phyloP scores from a whole-genome alignment of 2,113 vertebrate genomes.

The Formicarius rufipectus region DNA sequence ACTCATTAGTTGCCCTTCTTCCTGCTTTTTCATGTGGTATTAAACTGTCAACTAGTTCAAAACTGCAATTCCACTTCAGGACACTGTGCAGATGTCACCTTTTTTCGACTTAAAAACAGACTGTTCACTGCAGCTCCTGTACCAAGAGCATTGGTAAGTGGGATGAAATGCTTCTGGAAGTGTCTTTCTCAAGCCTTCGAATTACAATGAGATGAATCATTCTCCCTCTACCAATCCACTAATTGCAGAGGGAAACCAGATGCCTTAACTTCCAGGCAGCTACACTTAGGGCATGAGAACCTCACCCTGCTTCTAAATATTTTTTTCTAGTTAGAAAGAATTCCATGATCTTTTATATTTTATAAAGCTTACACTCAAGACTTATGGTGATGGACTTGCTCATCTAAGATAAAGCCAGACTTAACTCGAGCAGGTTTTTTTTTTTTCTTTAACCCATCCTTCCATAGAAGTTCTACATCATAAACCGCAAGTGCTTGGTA shows the following conservation, averaged over 20 bases:
- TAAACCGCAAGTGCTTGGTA: background rate
- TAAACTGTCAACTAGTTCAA: background rate
- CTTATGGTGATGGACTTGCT: background rate
- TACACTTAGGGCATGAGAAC: background rate
- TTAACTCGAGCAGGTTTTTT: background rate
- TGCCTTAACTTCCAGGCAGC: constrained; percentile 13
- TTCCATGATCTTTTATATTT: background rate
- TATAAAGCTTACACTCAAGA: background rate
- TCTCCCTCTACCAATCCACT: background rate
- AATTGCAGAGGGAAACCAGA: constrained; percentile 43
- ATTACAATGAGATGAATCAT: constrained; percentile 27
- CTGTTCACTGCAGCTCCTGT: background rate
- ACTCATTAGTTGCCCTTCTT: background rate
- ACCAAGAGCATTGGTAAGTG: background rate
- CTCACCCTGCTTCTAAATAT: background rate
- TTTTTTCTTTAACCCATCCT: background rate
- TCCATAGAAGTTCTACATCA: background rate
- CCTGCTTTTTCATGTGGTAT: background rate
- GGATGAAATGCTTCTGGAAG: background rate
- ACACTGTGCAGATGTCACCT: background rate
- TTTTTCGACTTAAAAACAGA: background rate
- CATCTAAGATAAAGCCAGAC: background rate
- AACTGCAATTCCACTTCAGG: background rate
- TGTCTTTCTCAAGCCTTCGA: background rate
- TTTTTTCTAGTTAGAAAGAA: background rate